Evolutionary conservation across 2,888 invertebrate species (phyloP), one percentile per base, ranked within the genome.

Genomic region (Erebia palarica): DNA sequence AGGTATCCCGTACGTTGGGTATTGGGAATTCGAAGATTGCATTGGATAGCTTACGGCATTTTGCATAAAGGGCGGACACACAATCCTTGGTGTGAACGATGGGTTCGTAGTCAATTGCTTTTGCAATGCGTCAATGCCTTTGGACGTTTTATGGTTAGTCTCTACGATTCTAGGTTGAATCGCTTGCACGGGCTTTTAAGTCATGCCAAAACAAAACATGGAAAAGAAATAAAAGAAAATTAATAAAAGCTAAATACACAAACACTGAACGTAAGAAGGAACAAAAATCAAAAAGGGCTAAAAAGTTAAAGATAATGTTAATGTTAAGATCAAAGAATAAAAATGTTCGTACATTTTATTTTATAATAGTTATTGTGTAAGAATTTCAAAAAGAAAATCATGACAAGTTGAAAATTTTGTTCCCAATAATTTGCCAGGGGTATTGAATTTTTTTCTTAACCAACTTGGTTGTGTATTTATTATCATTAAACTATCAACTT

Each of bases 111-210:
- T 90, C 78, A 94, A 75, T 79, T 94, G 93, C 75, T 89, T 92
- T 82, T 93, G 92, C 72, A 94, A 81, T 13, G 85, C 81, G 73
- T 88, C 91, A 18, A 92, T 89, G 64, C 87, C 86, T 84, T 91
- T 92, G 0, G 82, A 77, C 3, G 83, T 79, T 78, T 89, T 93
- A 73, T 81, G 81, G 76, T 86, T 90, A 65, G 88, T 88, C 69
- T 91, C 88, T 77, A 94, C 88, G 78, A 95, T 94, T 88, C 93
- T 85, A 68, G 93, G 94, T 77, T 93, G 93, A 75, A 94, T 94
- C 58, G 92, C 92, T 89, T 94, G 93, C 74, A 94, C 93, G 80
- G 92, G 95, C 95, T 95, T 77, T 81, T 82, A 85, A 69, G 18
- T 80, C 84, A 87, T 84, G 84, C 84, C 84, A 92, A 92, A 91